phyloP scores from a whole-genome alignment of 2,888 invertebrate genomes.

The Lycia hirtaria region DNA sequence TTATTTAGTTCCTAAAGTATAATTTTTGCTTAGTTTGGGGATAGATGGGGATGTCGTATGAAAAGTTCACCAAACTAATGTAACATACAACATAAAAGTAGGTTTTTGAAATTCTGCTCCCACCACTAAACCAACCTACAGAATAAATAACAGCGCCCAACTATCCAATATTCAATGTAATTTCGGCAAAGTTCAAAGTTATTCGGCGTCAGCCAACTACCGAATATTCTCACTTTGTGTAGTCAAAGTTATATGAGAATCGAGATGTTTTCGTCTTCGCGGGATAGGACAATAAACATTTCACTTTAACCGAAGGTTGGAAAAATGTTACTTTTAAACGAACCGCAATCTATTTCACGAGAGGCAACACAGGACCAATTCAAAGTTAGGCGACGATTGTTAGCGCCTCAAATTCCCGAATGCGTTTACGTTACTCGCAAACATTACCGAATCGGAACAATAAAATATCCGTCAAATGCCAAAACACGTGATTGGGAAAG shows the following conservation, averaged over 20 bases:
- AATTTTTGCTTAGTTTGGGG: too few relatives aligned
- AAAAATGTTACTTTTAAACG: slow-evolving; percentile 36
- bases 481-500: slow-evolving; percentile 37
- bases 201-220: slow-evolving; percentile 25
- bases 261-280: slow-evolving; percentile 25
- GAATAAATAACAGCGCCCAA: neutral
- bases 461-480: slow-evolving; percentile 48
- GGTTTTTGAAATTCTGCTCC: neutral
- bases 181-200: slow-evolving; percentile 25
- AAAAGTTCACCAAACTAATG: too few relatives aligned
- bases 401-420: slow-evolving; percentile 47
- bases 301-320: slow-evolving; percentile 27
- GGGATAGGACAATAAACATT: slow-evolving; percentile 33
- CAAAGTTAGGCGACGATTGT: slow-evolving; percentile 54
- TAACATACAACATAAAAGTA: neutral
- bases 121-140: neutral
- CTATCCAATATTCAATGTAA: slow-evolving; percentile 28
- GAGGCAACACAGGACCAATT: slow-evolving; percentile 52
- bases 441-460: slow-evolving; percentile 51
- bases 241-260: slow-evolving; percentile 29
- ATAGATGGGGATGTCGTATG: too few relatives aligned
- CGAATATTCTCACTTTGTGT: slow-evolving; percentile 25
- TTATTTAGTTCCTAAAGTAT: too few relatives aligned
- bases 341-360: slow-evolving; percentile 48
- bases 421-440: slow-evolving; percentile 29